Evolutionary conservation across 2,888 invertebrate species (phyloP).

Genomic region (Saturnia japonica): DNA sequence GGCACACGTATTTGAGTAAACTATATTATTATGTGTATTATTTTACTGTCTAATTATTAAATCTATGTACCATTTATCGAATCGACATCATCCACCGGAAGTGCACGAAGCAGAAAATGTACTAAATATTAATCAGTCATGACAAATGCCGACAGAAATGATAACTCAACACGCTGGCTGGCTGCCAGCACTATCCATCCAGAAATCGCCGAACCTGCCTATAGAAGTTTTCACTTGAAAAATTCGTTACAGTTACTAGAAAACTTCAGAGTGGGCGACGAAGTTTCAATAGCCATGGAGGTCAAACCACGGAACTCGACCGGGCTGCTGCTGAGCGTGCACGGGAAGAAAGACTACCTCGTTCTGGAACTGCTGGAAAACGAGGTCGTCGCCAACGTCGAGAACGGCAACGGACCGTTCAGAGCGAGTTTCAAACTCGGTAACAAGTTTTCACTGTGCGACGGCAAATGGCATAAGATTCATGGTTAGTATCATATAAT

Average conservation of each 20-base stretch:
- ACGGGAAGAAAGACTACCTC: constrained; percentile 91
- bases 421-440: constrained; percentile 87
- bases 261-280: constrained; percentile 89
- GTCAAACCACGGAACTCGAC: constrained; percentile 92
- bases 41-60: too few species aligned
- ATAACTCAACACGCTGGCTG: too few species aligned
- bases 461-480: constrained; percentile 97
- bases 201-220: too few species aligned
- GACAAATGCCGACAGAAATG: too few species aligned
- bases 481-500: constrained; percentile 76
- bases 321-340: constrained; percentile 93
- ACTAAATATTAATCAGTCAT: too few species aligned
- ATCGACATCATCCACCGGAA: too few species aligned
- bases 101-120: too few species aligned
- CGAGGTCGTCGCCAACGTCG: constrained; percentile 90
- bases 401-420: constrained; percentile 91
- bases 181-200: too few species aligned
- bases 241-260: constrained; percentile 76
- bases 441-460: constrained; percentile 89
- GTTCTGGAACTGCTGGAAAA: constrained; percentile 94
- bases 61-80: too few species aligned
- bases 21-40: too few species aligned
- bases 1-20: too few species aligned
- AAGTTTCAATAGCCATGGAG: constrained; percentile 90
- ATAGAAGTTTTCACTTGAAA: not conserved